These are phyloP conservation scores for Gymnorhina tibicen DNA, from an alignment of 2,113 vertebrate species.

Conservation along the genomic window DNA sequence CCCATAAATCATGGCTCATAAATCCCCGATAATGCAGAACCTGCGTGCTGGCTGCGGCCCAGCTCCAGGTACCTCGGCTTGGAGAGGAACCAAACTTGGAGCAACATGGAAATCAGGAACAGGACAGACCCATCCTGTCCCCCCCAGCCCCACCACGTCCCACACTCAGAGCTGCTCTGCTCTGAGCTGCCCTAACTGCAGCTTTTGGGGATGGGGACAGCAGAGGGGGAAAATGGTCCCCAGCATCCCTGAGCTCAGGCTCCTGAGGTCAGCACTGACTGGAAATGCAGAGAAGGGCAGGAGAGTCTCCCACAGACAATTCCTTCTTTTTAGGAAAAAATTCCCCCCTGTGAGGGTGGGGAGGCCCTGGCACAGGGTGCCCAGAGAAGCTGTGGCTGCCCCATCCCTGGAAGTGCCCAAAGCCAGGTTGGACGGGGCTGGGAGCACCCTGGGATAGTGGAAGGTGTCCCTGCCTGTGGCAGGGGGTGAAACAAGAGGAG, in stretches of 20 bases:
- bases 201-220: background rate
- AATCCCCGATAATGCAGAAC: constrained; percentile 41
- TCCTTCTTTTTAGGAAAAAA: background rate
- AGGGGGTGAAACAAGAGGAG: too few species aligned
- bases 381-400: background rate
- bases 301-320: fast-evolving
- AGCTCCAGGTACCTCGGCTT: background rate
- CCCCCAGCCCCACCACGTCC: background rate
- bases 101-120: background rate
- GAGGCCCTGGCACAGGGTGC: background rate
- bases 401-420: background rate
- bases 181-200: background rate
- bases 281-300: background rate
- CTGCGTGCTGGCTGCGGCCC: background rate
- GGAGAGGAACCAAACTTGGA: background rate
- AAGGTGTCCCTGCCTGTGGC: background rate
- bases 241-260: background rate
- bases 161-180: background rate
- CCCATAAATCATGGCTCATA: constrained; percentile 58
- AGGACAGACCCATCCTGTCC: background rate
- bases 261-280: background rate
- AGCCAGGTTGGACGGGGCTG: fast-evolving
- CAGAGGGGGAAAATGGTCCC: fast-evolving
- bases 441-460: background rate
- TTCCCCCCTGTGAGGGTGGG: background rate